A percentile compares a stretch with the other conserved stretches of the same genome.
phyloP scores from a whole-genome alignment of 2,113 vertebrate genomes.

The Misgurnus mizolepis region DNA sequence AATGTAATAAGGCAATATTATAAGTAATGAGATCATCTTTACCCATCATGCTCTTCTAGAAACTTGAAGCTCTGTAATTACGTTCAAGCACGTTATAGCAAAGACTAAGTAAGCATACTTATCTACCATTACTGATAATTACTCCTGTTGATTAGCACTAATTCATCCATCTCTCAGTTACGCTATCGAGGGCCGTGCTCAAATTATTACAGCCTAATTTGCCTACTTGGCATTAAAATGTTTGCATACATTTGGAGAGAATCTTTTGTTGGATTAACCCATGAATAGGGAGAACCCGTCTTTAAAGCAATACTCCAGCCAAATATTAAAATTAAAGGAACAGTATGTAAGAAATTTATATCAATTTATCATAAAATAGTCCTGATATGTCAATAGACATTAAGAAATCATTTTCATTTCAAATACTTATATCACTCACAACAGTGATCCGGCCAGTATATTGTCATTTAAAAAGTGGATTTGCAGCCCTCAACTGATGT shows the following conservation, averaged over 20 bases:
- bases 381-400: too few relatives aligned
- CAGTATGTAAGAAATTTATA: too few relatives aligned
- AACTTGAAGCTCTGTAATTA: neutral
- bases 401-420: too few relatives aligned
- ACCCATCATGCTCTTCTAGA: neutral
- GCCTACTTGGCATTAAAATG: conserved; percentile 24
- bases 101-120: conserved; percentile 22
- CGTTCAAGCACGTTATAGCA: neutral
- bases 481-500: too few relatives aligned
- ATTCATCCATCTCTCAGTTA: conserved; percentile 37
- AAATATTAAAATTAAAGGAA: too few relatives aligned
- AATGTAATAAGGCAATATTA: neutral
- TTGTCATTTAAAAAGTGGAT: too few relatives aligned
- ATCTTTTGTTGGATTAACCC: conserved; percentile 18
- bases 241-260: conserved; percentile 8
- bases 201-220: conserved; percentile 36
- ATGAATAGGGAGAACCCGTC: neutral
- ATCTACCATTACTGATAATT: conserved; percentile 35
- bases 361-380: too few relatives aligned
- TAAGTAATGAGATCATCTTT: neutral
- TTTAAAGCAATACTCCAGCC: too few relatives aligned
- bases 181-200: neutral
- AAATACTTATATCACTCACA: too few relatives aligned
- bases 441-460: too few relatives aligned
- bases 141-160: conserved; percentile 13